Evolutionary conservation across 2,888 invertebrate species (phyloP), one percentile per base, ranked within the genome.

Genomic region (Calameuta pallipes): DNA sequence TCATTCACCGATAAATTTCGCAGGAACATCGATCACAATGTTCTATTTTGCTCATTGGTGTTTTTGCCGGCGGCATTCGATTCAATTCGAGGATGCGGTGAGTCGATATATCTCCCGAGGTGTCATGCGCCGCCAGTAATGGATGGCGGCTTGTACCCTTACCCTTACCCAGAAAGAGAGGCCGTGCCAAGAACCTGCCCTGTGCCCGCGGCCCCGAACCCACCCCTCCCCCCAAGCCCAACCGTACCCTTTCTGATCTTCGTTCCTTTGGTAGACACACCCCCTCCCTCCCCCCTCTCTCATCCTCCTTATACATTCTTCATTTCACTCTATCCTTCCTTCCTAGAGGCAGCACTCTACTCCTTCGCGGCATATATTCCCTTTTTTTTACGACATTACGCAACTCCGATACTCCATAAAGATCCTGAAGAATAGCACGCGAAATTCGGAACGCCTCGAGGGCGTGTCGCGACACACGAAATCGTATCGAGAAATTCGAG

Each of bases 11-110:
- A 91, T 90, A 91, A 90, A 90, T 91, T 90, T 88, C 85, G 82
- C 80, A 74, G 75, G 80, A 85, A 88, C 90, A 90, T 90, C 89
- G 89, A 90, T 91, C 90, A 90, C 90, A 88, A 88, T 90, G 90
- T 90, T 90, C 90, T 90, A 89, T 91, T 90, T 91, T 89, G 90
- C 90, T 90, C 91, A 90, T 90, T 90, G 90, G 89, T 89, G 89
- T 90, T 90, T 90, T 90, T 90, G 88, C 89, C 84, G 86, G 88
- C 88, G 87, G 90, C 89, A 89, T 89, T 90, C 91, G 89, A 91
- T 91, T 91, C 90, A 91, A 91, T 91, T 90, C 90, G 90, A 88
- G 90, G 89, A 91, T 90, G 89, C 90, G 90, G 90, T 90, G 88
- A 89, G 89, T 89, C 90, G 89, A 89, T 90, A 90, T 90, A 90